Percentiles rank a stretch among this genome's conserved stretches.
phyloP scores from a whole-genome alignment of 2,113 vertebrate species.

The Anarhynchus alexandrinus region DNA sequence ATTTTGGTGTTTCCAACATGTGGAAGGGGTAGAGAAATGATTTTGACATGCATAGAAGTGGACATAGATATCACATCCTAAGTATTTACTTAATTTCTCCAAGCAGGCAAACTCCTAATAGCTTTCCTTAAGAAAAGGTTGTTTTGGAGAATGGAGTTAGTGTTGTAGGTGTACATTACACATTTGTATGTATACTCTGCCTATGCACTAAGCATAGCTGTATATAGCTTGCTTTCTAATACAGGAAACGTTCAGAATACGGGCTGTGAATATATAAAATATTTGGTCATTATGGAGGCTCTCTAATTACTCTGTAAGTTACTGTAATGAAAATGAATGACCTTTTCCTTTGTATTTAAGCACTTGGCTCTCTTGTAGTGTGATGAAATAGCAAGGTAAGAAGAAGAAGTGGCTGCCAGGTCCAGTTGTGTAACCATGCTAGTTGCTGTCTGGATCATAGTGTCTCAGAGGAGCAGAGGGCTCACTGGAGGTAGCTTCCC shows the following conservation, averaged over 20 bases:
- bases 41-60: background rate
- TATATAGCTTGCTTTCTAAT: background rate
- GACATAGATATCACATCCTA: no score
- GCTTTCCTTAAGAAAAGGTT: background rate
- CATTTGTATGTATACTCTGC: background rate
- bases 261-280: background rate
- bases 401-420: background rate
- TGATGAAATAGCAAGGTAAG: background rate
- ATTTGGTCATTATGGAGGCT: background rate
- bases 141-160: background rate
- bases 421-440: background rate
- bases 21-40: background rate
- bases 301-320: background rate
- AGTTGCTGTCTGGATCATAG: background rate
- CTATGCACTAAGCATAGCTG: background rate
- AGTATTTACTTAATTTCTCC: background rate
- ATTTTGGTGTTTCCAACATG: background rate
- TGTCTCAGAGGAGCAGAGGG: background rate
- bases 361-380: background rate
- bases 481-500: background rate
- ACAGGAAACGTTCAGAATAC: rapidly evolving
- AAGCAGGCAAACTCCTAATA: background rate
- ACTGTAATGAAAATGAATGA: background rate
- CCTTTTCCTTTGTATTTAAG: background rate
- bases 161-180: background rate